A percentile compares a stretch with the other conserved stretches of the same genome.
Evolutionary conservation across 2,888 invertebrate species (phyloP).

Genomic region (Mamestra brassicae): DNA sequence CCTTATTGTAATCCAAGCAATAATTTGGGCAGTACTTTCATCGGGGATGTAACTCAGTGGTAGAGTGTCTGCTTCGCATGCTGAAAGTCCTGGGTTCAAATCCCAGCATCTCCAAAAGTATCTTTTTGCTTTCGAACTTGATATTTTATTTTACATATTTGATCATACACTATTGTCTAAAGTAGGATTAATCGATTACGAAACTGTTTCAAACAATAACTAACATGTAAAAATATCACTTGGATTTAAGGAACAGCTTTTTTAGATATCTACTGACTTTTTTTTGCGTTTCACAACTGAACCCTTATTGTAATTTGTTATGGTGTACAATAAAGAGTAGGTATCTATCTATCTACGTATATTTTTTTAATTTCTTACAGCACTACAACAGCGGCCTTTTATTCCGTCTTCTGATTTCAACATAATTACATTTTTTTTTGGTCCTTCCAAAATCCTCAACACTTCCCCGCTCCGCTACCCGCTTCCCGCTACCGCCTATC

Average conservation of each 20-base stretch:
- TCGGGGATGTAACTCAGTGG: conserved; percentile 90
- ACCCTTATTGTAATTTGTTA: no score
- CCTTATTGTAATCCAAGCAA: fast-evolving
- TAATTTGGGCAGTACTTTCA: fast-evolving
- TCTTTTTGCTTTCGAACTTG: conserved; percentile 10
- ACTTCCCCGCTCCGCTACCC: conserved; percentile 11
- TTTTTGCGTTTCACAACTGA: no score
- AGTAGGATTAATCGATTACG: no score
- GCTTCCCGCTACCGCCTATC: conserved; percentile 65
- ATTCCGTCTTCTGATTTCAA: no score
- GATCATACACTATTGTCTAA: background rate
- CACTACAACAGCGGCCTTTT: no score
- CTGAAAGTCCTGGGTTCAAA: conserved; percentile 93
- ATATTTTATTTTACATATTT: background rate
- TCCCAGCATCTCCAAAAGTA: conserved; percentile 91
- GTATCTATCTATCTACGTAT: no score
- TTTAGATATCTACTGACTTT: no score
- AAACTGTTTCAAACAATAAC: no score
- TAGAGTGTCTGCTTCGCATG: conserved; percentile 93
- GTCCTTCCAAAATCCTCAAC: background rate
- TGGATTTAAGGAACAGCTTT: background rate
- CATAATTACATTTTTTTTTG: no score
- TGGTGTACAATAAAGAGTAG: no score
- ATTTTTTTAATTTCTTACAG: no score
- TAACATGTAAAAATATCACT: no score